Conservation (phyloP, 2,113 vertebrate genomes). For the Phyllostomus discolor region DNA sequence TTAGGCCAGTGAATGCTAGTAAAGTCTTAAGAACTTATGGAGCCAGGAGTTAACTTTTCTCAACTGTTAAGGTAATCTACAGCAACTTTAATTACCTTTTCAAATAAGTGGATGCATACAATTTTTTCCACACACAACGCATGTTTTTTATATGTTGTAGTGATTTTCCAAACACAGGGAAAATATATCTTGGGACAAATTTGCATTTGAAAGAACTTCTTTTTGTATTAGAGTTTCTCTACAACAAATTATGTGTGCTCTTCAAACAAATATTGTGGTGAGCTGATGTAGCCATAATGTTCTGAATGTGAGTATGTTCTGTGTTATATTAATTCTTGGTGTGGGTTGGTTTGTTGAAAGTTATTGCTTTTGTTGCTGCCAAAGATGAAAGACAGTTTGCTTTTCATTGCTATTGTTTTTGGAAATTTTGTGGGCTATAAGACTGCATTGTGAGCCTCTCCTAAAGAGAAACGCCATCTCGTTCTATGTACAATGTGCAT, state of each 20-base stretch:
- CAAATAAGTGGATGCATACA: constrained; percentile 8
- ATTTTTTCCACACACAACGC: neutral
- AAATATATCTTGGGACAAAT: constrained; percentile 63
- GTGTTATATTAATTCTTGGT: constrained; percentile 62
- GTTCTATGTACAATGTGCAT: neutral
- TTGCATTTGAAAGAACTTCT: constrained; percentile 74
- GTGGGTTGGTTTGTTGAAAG: constrained; percentile 63
- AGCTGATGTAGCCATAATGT: constrained; percentile 68
- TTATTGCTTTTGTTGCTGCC: constrained; percentile 65
- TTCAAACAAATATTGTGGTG: constrained; percentile 78
- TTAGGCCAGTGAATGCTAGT: constrained; percentile 80
- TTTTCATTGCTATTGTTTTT: constrained; percentile 37
- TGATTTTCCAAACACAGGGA: constrained; percentile 49
- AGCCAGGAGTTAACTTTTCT: constrained; percentile 52
- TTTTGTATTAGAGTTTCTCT: constrained; percentile 28
- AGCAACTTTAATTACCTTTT: constrained; percentile 56
- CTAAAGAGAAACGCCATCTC: neutral
- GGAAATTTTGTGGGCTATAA: constrained; percentile 47
- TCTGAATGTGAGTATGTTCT: constrained; percentile 56
- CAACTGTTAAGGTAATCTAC: constrained; percentile 40
- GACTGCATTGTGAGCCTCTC: neutral
- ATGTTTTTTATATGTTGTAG: constrained; percentile 31
- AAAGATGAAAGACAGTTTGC: constrained; percentile 68
- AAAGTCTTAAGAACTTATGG: constrained; percentile 55
- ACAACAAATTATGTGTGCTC: constrained; percentile 58